phyloP scores from a whole-genome alignment of 2,113 vertebrate genomes.

The Zosterops borbonicus region DNA sequence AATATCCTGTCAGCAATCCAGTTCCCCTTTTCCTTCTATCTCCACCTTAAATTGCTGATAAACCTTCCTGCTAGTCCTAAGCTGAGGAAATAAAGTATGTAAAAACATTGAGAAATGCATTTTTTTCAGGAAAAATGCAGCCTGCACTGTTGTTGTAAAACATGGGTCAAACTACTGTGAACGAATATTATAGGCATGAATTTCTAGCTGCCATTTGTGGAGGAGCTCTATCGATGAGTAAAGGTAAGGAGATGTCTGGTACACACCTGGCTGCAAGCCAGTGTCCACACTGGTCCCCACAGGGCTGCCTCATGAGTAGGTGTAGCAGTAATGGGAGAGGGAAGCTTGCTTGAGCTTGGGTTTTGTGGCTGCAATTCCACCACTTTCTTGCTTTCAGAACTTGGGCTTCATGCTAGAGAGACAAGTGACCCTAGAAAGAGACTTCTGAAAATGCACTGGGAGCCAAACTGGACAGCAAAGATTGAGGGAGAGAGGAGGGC shows the following conservation, averaged over 20 bases:
- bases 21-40: not conserved
- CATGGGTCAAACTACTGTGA: not conserved
- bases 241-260: not conserved
- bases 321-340: not conserved
- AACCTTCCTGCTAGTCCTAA: not conserved
- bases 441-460: not conserved
- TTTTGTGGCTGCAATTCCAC: not conserved
- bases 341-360: not conserved
- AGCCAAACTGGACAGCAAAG: not conserved
- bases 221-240: not conserved
- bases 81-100: not conserved
- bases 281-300: not conserved
- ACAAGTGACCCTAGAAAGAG: not conserved
- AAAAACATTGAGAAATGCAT: not conserved
- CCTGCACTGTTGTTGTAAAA: not conserved
- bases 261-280: not conserved
- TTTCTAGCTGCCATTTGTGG: not conserved
- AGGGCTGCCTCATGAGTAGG: not conserved
- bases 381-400: not conserved
- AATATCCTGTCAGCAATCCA: not conserved
- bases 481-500: not conserved
- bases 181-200: not conserved
- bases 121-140: not conserved
- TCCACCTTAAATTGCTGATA: not conserved
- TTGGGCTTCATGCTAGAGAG: not conserved